phyloP scores from a whole-genome alignment of 1,140 invertebrate genomes.

The Homarus americanus region DNA sequence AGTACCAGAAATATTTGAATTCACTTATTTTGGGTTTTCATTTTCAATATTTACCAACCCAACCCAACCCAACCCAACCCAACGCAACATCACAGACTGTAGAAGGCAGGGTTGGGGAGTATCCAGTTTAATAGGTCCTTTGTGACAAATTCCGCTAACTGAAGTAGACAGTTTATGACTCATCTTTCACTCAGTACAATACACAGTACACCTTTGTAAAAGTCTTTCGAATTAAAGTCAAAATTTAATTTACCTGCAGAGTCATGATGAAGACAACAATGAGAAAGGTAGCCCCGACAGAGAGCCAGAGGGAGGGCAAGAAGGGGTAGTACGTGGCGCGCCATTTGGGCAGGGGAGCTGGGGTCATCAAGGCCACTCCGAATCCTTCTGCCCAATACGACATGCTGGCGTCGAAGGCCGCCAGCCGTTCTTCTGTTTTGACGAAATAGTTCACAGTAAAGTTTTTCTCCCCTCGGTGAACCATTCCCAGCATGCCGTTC shows the following conservation, averaged over 20 bases:
- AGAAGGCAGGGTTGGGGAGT: too few species aligned
- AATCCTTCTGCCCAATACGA: constrained; percentile 62
- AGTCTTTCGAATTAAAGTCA: too few species aligned
- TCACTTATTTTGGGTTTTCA: too few species aligned
- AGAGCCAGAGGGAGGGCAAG: background rate
- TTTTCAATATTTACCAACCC: too few species aligned
- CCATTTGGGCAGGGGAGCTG: constrained; percentile 60
- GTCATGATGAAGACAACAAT: background rate
- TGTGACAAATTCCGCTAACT: background rate
- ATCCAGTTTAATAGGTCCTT: background rate
- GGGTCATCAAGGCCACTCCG: constrained; percentile 31
- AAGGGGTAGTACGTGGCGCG: constrained; percentile 48
- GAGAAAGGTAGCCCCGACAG: background rate
- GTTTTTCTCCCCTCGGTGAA: constrained; percentile 44
- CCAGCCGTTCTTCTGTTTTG: constrained; percentile 23
- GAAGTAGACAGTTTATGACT: background rate
- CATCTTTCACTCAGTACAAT: too few species aligned
- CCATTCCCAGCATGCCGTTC: constrained; percentile 57
- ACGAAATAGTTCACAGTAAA: constrained; percentile 64
- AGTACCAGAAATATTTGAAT: too few species aligned
- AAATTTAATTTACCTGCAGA: constrained; percentile 42
- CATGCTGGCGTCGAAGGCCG: constrained; percentile 47
- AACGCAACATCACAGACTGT: too few species aligned
- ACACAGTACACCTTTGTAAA: too few species aligned
- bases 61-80: too few species aligned